A percentile compares a stretch with the other conserved stretches of the same genome.
phyloP scores from a whole-genome alignment of 2,113 vertebrate genomes.

The Leptosomus discolor region DNA sequence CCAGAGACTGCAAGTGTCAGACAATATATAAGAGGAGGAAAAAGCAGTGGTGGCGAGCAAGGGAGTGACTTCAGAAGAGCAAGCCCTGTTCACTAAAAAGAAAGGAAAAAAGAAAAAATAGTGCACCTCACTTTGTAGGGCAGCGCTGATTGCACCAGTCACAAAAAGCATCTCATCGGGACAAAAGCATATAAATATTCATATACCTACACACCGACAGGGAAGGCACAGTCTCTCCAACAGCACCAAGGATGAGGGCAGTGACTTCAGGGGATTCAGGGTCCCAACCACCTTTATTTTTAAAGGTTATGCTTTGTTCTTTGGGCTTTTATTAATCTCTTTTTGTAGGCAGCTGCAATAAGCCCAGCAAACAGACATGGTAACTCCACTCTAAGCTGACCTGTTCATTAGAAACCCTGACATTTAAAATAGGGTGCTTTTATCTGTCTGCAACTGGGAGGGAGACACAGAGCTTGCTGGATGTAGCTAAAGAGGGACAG shows the following conservation, averaged over 20 bases:
- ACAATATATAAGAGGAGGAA: slow-evolving; percentile 8
- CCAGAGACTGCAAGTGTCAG: slow-evolving; percentile 34
- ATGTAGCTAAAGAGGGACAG: not conserved
- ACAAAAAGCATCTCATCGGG: rapidly evolving
- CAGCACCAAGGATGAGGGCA: not conserved
- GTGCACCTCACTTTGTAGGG: not conserved
- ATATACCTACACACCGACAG: rapidly evolving
- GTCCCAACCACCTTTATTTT: not conserved
- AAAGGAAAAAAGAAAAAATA: not conserved
- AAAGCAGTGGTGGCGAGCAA: not conserved
- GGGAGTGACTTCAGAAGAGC: not conserved
- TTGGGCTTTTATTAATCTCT: not conserved
- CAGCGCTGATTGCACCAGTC: not conserved
- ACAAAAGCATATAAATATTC: not conserved
- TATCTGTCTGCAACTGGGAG: rapidly evolving
- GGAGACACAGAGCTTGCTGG: not conserved
- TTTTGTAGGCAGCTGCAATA: not conserved
- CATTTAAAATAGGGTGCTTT: not conserved
- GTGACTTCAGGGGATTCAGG: not conserved
- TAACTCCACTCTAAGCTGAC: not conserved
- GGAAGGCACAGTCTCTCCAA: not conserved
- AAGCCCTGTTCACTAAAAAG: not conserved
- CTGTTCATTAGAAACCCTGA: not conserved
- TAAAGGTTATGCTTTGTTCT: not conserved
- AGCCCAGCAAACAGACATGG: not conserved